Evolutionary conservation across 2,113 vertebrate species (phyloP), one percentile per base, ranked within the genome.

Genomic region (Suncus etruscus): DNA sequence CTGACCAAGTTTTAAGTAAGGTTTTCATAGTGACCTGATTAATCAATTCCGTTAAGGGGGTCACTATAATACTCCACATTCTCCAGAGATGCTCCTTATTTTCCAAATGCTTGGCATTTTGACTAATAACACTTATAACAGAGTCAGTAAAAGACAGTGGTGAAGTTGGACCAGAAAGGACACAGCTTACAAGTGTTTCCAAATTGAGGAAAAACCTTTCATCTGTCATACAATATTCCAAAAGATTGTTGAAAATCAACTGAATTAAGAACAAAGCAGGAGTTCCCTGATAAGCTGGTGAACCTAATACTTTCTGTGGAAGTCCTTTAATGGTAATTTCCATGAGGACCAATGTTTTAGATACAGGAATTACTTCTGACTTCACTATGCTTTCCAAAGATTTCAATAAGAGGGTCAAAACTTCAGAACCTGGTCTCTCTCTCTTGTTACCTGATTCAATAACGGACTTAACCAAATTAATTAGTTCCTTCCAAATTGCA

Each of bases 271-370:
- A 99, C 83, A 99, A 96, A 58, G 99, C 99, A 29, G 99, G 99
- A 1, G 99, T 99, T 75, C 99, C 98, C 97, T 99, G 99, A 95
- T 99, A 99, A 77, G 99, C 98, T 92, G 99, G 98, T 45, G 99
- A 99, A 63, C 99, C 99, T 54, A 99, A 96, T 0, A 99, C 98
- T 95, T 99, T 99, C 31, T 97, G 97, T 68, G 99, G 98, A 74
- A 99, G 94, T 66, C 98, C 98, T 87, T 98, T 98, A 82, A 99
- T 97, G 18, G 99, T 99, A 88, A 97, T 97, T 89, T 99, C 98
- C 61, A 99, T 94, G 89, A 99, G 98, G 68, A 97, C 99, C 98
- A 99, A 86, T 7, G 97, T 88, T 96, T 96, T 98, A 25, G 98
- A 97, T 51, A 98, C 97, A 91, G 99, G 97, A 86, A 99, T 97